These are phyloP conservation scores for Tribolium madens DNA, from an alignment of 1,140 invertebrate genomes.

Conservation along the genomic window DNA sequence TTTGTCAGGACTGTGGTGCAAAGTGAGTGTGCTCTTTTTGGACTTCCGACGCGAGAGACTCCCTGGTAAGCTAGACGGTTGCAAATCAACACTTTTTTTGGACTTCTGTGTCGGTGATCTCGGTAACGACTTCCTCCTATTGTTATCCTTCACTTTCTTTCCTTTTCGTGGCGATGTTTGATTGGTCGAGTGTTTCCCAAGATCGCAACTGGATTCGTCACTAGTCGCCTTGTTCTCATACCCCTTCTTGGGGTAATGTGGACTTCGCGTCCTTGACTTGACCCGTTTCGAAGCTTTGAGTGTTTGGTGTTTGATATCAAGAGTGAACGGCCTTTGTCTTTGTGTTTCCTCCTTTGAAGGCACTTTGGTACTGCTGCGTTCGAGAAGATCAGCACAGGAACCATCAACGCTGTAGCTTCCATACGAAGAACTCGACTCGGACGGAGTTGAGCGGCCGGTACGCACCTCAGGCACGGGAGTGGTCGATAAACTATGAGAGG, in stretches of 20 bases:
- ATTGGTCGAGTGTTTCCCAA: conserved; percentile 65
- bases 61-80: conserved; percentile 68
- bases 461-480: conserved; percentile 65
- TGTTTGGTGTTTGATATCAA: conserved; percentile 73
- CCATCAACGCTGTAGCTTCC: conserved; percentile 75
- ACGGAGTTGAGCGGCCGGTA: conserved; percentile 65
- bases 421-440: conserved; percentile 76
- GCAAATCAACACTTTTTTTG: conserved; percentile 57
- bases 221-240: conserved; percentile 64
- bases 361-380: conserved; percentile 61
- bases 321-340: conserved; percentile 72
- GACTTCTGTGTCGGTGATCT: conserved; percentile 58
- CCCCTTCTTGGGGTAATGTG: conserved; percentile 56
- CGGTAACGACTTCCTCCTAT: conserved; percentile 72
- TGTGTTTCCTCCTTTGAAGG: conserved; percentile 72
- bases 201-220: conserved; percentile 75
- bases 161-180: conserved; percentile 66
- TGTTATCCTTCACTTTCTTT: conserved; percentile 75
- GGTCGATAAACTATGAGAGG: conserved; percentile 46
- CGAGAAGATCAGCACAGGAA: conserved; percentile 68
- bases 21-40: conserved; percentile 62
- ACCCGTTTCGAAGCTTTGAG: conserved; percentile 67
- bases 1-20: conserved; percentile 57
- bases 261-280: conserved; percentile 72
- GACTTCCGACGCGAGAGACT: conserved; percentile 76